phyloP scores from a whole-genome alignment of 2,797 vertebrate species.

The Gymnopithys bicolor region DNA sequence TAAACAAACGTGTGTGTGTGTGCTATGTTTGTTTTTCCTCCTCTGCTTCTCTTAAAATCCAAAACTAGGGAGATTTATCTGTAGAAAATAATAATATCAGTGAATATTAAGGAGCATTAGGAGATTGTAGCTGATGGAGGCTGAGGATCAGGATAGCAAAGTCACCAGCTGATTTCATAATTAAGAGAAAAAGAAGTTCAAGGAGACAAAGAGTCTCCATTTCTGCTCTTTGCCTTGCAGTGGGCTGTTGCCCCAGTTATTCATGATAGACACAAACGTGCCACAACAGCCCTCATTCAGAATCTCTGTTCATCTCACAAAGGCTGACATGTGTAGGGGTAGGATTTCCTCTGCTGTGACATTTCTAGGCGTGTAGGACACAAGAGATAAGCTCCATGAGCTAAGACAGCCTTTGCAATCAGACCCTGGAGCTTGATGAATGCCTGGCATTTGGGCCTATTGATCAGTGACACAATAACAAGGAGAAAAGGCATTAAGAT shows the following conservation, averaged over 20 bases:
- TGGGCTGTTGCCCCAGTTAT: constrained; percentile 3
- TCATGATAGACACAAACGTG: constrained; percentile 6
- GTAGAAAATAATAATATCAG: background rate
- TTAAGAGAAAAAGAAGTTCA: constrained; percentile 9
- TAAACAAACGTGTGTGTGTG: background rate
- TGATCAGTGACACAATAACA: constrained; percentile 82
- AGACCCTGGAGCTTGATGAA: constrained; percentile 69
- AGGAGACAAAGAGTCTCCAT: constrained; percentile 5
- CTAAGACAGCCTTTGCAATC: constrained; percentile 69
- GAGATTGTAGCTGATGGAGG: background rate
- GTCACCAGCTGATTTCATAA: constrained; percentile 73
- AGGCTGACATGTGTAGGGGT: constrained; percentile 66
- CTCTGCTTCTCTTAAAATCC: background rate
- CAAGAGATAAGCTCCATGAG: constrained; percentile 71
- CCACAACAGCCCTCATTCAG: constrained; percentile 16
- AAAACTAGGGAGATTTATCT: background rate
- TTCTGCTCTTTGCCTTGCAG: constrained; percentile 20
- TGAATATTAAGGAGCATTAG: background rate
- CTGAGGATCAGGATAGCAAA: constrained; percentile 70
- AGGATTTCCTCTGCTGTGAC: constrained; percentile 68
- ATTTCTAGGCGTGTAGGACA: constrained; percentile 71
- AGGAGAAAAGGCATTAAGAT: constrained; percentile 78
- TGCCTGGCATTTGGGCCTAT: constrained; percentile 84
- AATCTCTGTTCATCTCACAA: constrained; percentile 20
- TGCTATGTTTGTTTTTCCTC: fast-evolving